Percentiles rank a stretch among this genome's conserved stretches.
Conservation (phyloP, 2,113 vertebrate species). For the Albula glossodonta region DNA sequence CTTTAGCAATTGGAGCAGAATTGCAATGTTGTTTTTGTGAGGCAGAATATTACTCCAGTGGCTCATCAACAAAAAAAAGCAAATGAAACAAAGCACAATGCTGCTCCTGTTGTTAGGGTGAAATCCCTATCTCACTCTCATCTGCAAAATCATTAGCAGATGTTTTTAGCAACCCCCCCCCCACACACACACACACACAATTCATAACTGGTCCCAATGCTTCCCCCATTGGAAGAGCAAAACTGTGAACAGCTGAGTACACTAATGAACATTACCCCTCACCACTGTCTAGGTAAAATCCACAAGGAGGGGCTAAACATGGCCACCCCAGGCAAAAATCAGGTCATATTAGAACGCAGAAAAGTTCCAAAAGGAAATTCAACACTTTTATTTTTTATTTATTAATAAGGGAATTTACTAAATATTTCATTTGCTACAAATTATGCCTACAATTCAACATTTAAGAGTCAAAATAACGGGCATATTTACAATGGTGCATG, state of each 20-base stretch:
- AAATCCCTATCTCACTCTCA: slow-evolving; percentile 56
- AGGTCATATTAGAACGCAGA: background rate
- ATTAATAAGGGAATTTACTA: no score
- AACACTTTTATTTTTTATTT: background rate
- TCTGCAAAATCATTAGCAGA: slow-evolving; percentile 73
- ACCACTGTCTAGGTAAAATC: background rate
- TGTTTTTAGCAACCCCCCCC: slow-evolving; percentile 50
- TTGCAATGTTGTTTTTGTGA: background rate
- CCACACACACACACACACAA: background rate
- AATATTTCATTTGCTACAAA: no score
- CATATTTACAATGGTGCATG: no score
- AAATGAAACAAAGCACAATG: slow-evolving; percentile 72
- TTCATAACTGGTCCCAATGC: background rate
- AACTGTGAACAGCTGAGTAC: background rate
- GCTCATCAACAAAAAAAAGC: slow-evolving; percentile 54
- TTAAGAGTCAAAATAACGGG: no score
- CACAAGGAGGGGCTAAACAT: background rate
- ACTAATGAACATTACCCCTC: background rate
- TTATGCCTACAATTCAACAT: no score
- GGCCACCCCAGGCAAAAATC: background rate
- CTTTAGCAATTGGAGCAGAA: background rate
- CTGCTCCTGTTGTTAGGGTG: slow-evolving; percentile 70
- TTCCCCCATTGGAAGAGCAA: background rate
- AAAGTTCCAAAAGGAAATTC: background rate
- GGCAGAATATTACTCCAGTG: slow-evolving; percentile 25